These are phyloP conservation scores for Charanyca ferruginea DNA, from an alignment of 2,888 invertebrate genomes.

Conservation along the genomic window DNA sequence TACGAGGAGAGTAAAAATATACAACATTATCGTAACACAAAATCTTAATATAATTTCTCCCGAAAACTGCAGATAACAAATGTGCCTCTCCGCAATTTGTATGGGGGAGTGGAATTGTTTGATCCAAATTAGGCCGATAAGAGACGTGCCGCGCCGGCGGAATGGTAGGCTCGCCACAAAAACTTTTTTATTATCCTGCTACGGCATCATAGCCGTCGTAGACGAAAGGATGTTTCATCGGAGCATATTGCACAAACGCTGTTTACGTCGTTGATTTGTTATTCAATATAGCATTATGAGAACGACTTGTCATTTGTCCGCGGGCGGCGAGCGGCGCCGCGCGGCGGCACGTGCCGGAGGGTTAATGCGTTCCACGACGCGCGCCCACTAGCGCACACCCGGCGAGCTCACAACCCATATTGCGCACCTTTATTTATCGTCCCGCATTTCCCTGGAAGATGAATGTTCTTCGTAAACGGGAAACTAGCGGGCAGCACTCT, in stretches of 20 bases:
- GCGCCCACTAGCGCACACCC: conserved; percentile 62
- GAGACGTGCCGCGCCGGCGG: conserved; percentile 79
- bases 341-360: conserved; percentile 67
- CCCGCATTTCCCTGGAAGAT: conserved; percentile 77
- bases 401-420: conserved; percentile 70
- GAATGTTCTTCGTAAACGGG: conserved; percentile 79
- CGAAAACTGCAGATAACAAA: conserved; percentile 88
- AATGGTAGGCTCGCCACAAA: conserved; percentile 76
- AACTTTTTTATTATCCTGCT: conserved; percentile 83
- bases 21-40: conserved; percentile 85
- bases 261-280: conserved; percentile 68
- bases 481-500: conserved; percentile 76
- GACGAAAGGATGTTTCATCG: conserved; percentile 68
- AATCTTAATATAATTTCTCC: conserved; percentile 89
- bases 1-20: conserved; percentile 82
- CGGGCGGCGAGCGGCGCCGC: conserved; percentile 53
- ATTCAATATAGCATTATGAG: conserved; percentile 73
- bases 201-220: conserved; percentile 55
- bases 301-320: conserved; percentile 72
- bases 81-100: conserved; percentile 85
- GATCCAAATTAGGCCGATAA: conserved; percentile 89
- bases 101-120: conserved; percentile 86
- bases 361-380: conserved; percentile 71
- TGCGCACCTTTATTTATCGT: conserved; percentile 83
- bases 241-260: conserved; percentile 69